Evolutionary conservation across 2,888 invertebrate species (phyloP).

Genomic region (Sepioteuthis lessoniana): DNA sequence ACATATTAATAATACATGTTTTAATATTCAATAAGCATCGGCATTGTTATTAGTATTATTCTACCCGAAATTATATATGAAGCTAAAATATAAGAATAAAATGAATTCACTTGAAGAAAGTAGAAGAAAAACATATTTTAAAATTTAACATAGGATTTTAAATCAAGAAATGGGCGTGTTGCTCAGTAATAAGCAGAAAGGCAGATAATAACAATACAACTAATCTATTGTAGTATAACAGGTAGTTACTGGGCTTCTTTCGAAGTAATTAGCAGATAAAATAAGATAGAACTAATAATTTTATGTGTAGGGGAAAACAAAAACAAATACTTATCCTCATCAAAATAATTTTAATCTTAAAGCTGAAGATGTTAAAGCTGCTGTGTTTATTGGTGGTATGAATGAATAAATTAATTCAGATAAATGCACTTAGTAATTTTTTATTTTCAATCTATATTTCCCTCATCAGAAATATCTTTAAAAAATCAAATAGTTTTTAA

Average conservation of each 20-base stretch:
- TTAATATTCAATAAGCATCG: not conserved
- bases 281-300: not conserved
- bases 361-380: not conserved
- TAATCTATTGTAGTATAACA: not conserved
- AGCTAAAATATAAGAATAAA: not conserved
- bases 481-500: not conserved
- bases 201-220: not conserved
- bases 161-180: not conserved
- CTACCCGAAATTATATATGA: not conserved
- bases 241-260: not conserved
- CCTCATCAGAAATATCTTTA: not conserved
- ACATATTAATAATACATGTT: not conserved
- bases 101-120: not conserved
- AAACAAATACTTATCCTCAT: not conserved
- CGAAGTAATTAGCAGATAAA: not conserved
- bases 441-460: not conserved
- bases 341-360: not conserved
- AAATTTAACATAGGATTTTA: not conserved
- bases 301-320: not conserved
- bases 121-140: not conserved
- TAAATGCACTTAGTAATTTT: not conserved
- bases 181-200: not conserved
- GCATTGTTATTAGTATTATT: not conserved
- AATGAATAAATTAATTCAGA: not conserved
- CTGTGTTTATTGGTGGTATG: not conserved